Base-by-base conservation (phyloP, 2,113 vertebrate species). In the Hypanus sabinus region DNA sequence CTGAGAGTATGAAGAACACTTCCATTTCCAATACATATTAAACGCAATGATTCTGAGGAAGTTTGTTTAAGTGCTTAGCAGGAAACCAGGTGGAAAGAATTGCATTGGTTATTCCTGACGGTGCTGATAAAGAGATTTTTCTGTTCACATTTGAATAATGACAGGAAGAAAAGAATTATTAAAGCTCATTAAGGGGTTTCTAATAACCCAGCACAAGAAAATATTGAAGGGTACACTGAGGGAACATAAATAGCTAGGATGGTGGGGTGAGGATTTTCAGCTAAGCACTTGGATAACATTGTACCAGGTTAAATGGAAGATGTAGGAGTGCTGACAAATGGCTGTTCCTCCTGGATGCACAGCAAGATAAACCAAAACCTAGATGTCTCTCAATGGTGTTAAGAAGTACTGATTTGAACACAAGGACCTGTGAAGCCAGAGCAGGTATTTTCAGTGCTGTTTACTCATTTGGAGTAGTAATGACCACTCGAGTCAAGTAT, bases 141-240 rank as follows among this genome's bases (percentile, higher is more conserved):
- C 83, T 62, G 83, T 11, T 88, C 83, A 88, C 83, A 30, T 62
- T 88, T 88, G 83, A 88, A 88, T 62, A 62, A 88, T 62, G 30
- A 16, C 55, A 88, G 57, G 27, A 87, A 62, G 83, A 88, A 62
- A 62, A 88, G n/a, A 60, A 16, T 62, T 87, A n/a, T 62, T 85
- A 27, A n/a, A 8, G 11, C 75, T n/a, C 9, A n/a, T 76, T n/a
- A 38, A 60, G 81, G 46, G 2, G 20, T 4, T 6, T 88, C 60
- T 62, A 88, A 88, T 88, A 88, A 62, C 83, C 24, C 12, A 14
- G 11, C 30, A 27, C 3, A 5, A 62, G 24, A 33, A n/a, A 62
- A 27, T 16, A 87, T 10, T 16, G 11, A 87, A 87, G 57, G 24
- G 0, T n/a, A 27, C 57, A 60, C 30, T 14, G 57, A 88, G 30